These are phyloP conservation scores for Aleiodes testaceus DNA, from an alignment of 2,888 invertebrate genomes.

Conservation along the genomic window DNA sequence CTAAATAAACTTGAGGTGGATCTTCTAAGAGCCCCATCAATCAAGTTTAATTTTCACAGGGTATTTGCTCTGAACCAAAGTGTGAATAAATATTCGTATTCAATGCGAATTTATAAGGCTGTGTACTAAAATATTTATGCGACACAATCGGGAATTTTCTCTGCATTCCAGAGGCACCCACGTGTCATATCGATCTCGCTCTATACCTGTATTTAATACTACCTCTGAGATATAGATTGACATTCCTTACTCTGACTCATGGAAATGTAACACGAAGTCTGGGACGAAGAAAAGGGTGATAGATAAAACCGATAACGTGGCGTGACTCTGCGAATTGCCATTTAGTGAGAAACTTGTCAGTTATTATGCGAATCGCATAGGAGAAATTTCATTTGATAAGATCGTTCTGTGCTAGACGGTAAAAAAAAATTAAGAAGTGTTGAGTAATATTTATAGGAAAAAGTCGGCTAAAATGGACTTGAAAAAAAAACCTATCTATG, in stretches of 20 bases:
- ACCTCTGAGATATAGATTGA: constrained; percentile 49
- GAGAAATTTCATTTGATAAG: constrained; percentile 2
- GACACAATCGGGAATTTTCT: constrained; percentile 30
- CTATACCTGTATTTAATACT: constrained; percentile 48
- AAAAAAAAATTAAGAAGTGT: constrained; percentile 10
- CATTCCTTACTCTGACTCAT: constrained; percentile 64
- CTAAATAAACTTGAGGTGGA: neutral
- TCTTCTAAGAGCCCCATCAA: constrained; percentile 30
- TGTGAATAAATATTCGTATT: constrained; percentile 22
- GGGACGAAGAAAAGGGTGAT: constrained; percentile 7
- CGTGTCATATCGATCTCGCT: constrained; percentile 63
- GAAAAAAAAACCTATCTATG: no score
- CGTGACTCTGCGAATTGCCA: constrained; percentile 34
- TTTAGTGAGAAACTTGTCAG: constrained; percentile 1
- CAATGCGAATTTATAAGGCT: constrained; percentile 6
- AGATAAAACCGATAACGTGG: constrained; percentile 35
- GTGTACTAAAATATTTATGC: constrained; percentile 24
- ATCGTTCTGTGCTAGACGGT: neutral
- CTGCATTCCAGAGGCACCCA: constrained; percentile 56
- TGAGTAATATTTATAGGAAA: neutral
- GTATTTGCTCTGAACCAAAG: neutral
- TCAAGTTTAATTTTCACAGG: constrained; percentile 34
- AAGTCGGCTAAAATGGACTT: no score
- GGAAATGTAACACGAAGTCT: constrained; percentile 53
- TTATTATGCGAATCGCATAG: constrained; percentile 18